These are phyloP conservation scores for Andrena hattorfiana DNA, from an alignment of 2,888 invertebrate species.

Conservation along the genomic window DNA sequence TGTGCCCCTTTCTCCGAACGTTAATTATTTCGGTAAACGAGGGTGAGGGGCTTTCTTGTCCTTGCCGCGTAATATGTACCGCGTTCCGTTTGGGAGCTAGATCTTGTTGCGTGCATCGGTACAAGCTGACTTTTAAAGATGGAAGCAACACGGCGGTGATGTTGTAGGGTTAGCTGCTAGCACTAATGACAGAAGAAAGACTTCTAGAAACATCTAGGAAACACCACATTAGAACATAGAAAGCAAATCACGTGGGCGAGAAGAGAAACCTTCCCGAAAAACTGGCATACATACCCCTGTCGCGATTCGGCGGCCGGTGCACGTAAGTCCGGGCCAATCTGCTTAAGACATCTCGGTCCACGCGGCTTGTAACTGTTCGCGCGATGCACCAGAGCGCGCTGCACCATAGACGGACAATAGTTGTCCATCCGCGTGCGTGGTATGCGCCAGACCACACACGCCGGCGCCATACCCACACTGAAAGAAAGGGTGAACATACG, in stretches of 20 bases:
- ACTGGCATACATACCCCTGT: conserved; percentile 7
- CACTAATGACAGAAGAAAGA: neutral
- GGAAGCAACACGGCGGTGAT: neutral
- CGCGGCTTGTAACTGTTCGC: conserved; percentile 65
- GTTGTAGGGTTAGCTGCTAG: neutral
- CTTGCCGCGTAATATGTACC: conserved; percentile 3
- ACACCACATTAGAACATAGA: too few relatives aligned
- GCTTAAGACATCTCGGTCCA: conserved; percentile 80
- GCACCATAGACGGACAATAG: conserved; percentile 75
- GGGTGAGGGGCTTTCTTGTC: conserved; percentile 24
- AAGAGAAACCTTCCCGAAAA: conserved; percentile 50
- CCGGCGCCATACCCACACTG: conserved; percentile 82
- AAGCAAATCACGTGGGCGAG: neutral
- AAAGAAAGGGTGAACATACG: conserved; percentile 79
- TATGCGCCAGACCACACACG: conserved; percentile 84
- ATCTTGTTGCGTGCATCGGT: conserved; percentile 28
- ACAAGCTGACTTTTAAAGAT: conserved; percentile 1
- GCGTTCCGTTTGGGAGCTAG: neutral
- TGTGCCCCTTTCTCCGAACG: conserved; percentile 24
- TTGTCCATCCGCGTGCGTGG: conserved; percentile 75
- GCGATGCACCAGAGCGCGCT: conserved; percentile 25
- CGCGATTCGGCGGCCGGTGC: conserved; percentile 47
- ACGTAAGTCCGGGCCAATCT: conserved; percentile 79
- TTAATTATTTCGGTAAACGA: conserved; percentile 61
- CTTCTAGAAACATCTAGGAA: neutral